Percentiles rank a stretch among this genome's conserved stretches.
Evolutionary conservation across 2,888 invertebrate species (phyloP).

Genomic region (Aquatica leii): DNA sequence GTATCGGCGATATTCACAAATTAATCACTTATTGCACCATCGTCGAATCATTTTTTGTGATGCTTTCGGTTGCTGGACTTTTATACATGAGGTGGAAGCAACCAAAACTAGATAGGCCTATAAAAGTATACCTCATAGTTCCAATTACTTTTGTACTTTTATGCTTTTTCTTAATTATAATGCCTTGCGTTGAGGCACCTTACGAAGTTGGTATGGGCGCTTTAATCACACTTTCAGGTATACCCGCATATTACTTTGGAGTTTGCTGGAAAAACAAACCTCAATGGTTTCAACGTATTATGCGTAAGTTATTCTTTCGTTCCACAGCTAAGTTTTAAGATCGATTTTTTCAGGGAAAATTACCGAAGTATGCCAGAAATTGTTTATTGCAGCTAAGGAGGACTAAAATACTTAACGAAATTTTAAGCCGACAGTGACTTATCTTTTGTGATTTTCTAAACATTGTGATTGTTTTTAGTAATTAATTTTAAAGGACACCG

Average conservation of each 20-base stretch:
- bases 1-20: conserved; percentile 83
- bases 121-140: conserved; percentile 73
- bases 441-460: not conserved
- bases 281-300: conserved; percentile 64
- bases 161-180: conserved; percentile 79
- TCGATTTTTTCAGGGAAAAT: conserved; percentile 66
- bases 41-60: conserved; percentile 92
- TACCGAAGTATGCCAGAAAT: conserved; percentile 72
- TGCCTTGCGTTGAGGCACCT: conserved; percentile 82
- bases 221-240: conserved; percentile 80
- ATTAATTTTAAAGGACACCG: too few species aligned
- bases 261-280: conserved; percentile 75
- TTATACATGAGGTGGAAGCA: conserved; percentile 82
- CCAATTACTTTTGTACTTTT: conserved; percentile 80
- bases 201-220: conserved; percentile 81
- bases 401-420: conserved; percentile 62
- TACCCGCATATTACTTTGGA: conserved; percentile 82
- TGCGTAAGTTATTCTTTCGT: conserved; percentile 67
- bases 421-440: not conserved
- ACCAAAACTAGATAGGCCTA: conserved; percentile 83
- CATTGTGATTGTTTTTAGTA: too few species aligned
- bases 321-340: not conserved
- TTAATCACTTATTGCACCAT: conserved; percentile 92
- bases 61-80: conserved; percentile 84
- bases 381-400: conserved; percentile 81